phyloP scores from a whole-genome alignment of 1,140 invertebrate species.

The Bombus balteatus region DNA sequence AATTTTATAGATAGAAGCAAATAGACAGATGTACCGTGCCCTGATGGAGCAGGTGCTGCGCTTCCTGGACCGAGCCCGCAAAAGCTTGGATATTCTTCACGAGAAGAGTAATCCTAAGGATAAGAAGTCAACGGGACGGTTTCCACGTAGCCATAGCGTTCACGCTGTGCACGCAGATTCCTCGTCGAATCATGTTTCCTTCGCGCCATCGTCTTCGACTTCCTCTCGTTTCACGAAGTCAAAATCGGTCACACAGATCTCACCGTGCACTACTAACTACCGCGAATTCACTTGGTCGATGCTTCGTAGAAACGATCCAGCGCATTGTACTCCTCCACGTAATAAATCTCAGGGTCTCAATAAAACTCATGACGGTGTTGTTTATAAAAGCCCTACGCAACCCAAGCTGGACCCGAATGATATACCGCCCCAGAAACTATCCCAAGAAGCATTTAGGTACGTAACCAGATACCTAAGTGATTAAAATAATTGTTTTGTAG shows the following conservation, averaged over 20 bases:
- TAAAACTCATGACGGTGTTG: conserved; percentile 66
- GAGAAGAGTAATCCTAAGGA: conserved; percentile 70
- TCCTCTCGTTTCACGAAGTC: conserved; percentile 76
- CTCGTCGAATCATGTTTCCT: conserved; percentile 34
- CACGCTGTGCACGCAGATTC: conserved; percentile 73
- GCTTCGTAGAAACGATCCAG: conserved; percentile 76
- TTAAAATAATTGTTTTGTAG: no score
- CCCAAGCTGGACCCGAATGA: conserved; percentile 79
- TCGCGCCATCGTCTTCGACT: conserved; percentile 55
- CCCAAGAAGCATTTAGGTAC: conserved; percentile 86
- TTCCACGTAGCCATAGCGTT: conserved; percentile 81
- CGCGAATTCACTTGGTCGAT: conserved; percentile 80
- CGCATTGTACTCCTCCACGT: conserved; percentile 69
- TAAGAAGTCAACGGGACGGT: conserved; percentile 65
- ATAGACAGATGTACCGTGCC: conserved; percentile 90
- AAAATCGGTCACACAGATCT: conserved; percentile 80
- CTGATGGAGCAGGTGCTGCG: conserved; percentile 90
- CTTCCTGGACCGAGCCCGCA: conserved; percentile 88
- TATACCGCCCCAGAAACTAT: conserved; percentile 86
- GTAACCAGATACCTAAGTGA: neutral
- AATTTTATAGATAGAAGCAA: conserved; percentile 86
- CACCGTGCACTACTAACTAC: conserved; percentile 59
- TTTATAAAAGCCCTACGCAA: conserved; percentile 72
- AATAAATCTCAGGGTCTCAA: conserved; percentile 68
- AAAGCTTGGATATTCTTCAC: conserved; percentile 84